phyloP scores from a whole-genome alignment of 2,113 vertebrate genomes.

The Triplophysa siluroides region DNA sequence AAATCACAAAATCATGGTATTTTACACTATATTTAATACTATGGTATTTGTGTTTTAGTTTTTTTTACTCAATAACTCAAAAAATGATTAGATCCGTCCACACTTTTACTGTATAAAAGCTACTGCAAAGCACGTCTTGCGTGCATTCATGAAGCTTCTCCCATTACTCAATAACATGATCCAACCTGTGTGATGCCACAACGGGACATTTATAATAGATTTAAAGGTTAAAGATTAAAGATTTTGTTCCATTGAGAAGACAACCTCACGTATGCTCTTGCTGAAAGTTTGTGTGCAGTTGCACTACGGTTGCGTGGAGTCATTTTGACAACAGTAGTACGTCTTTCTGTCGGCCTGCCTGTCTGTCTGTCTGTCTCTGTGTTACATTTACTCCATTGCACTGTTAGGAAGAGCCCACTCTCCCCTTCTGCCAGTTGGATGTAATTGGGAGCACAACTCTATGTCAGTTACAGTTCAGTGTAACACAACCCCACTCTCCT shows the following conservation, averaged over 20 bases:
- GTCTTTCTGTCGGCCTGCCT: not conserved
- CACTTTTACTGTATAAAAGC: not conserved
- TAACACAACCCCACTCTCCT: constrained; percentile 28
- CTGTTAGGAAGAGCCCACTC: constrained; percentile 11
- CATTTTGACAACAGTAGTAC: constrained; percentile 19
- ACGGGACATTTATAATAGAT: constrained; percentile 42
- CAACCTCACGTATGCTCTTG: constrained; percentile 4
- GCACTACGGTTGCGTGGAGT: constrained; percentile 32
- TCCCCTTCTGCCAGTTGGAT: not conserved
- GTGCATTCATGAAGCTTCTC: not conserved
- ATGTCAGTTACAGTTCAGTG: constrained; percentile 39
- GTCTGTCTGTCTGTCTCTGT: constrained; percentile 4
- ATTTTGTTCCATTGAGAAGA: constrained; percentile 1
- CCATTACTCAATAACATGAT: constrained; percentile 3
- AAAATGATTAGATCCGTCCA: not conserved
- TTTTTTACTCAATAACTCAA: not conserved
- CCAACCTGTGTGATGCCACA: not conserved
- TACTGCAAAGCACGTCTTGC: not conserved
- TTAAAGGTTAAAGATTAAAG: constrained; percentile 1
- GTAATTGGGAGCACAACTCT: constrained; percentile 23
- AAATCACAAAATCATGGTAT: not conserved
- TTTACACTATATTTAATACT: not conserved
- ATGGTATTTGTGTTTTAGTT: not conserved
- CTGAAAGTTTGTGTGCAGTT: constrained; percentile 7
- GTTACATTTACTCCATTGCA: constrained; percentile 3